These are phyloP conservation scores for Metridium senile DNA, from an alignment of 92 coral and sea anemone genomes.

Conservation along the genomic window DNA sequence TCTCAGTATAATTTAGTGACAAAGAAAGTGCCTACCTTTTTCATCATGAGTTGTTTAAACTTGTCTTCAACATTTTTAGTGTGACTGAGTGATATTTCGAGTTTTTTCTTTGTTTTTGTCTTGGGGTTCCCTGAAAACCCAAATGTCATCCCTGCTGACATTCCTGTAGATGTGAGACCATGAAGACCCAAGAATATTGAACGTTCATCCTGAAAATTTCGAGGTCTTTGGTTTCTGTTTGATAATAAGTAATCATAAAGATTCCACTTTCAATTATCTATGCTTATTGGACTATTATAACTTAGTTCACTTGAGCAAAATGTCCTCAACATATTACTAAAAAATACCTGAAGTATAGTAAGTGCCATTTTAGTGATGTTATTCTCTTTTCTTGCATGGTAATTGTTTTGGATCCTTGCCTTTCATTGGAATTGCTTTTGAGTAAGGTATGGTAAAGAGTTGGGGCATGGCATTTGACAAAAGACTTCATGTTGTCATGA, in stretches of 20 bases:
- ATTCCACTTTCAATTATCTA: no score
- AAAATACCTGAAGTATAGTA: conserved; percentile 43
- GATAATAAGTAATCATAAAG: background rate
- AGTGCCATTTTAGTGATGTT: conserved; percentile 63
- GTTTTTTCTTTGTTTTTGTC: conserved; percentile 48
- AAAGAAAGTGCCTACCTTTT: conserved; percentile 17
- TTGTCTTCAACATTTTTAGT: conserved; percentile 29
- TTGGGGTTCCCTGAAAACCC: conserved; percentile 60
- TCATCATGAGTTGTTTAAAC: background rate
- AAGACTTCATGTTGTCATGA: conserved; percentile 30
- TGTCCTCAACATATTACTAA: background rate
- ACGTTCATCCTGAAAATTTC: conserved; percentile 56
- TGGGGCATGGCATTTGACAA: conserved; percentile 17
- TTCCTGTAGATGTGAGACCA: conserved; percentile 51
- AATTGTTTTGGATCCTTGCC: conserved; percentile 49
- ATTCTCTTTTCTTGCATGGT: conserved; percentile 58
- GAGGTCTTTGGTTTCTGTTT: conserved; percentile 63
- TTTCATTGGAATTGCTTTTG: conserved; percentile 42
- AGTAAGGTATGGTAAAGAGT: conserved; percentile 8
- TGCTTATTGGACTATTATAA: no score
- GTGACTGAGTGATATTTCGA: conserved; percentile 35
- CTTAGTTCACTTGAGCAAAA: background rate
- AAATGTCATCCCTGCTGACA: conserved; percentile 43
- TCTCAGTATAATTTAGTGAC: background rate
- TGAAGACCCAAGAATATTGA: conserved; percentile 57